Percentiles rank a stretch among this genome's conserved stretches.
Evolutionary conservation across 2,113 vertebrate species (phyloP).

Genomic region (Ranitomeya variabilis): DNA sequence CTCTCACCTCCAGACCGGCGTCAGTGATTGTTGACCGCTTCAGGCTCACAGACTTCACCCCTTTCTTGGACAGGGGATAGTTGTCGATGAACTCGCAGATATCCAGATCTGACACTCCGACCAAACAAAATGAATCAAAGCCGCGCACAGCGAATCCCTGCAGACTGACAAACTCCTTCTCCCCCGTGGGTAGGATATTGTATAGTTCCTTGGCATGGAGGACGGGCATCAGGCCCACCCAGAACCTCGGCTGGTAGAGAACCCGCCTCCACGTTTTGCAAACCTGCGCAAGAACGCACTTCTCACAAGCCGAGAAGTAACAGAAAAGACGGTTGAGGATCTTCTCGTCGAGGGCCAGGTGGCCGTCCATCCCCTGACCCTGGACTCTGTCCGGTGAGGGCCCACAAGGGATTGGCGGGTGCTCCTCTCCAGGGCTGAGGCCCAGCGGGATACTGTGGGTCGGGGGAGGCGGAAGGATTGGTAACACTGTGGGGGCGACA

Average conservation of each 20-base stretch:
- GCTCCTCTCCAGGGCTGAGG: constrained; percentile 73
- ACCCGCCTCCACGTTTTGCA: constrained; percentile 95
- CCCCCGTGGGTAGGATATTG: constrained; percentile 82
- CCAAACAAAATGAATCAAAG: constrained; percentile 94
- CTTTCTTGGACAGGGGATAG: constrained; percentile 97
- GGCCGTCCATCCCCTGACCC: constrained; percentile 78
- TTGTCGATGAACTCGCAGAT: constrained; percentile 99
- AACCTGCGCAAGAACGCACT: constrained; percentile 93
- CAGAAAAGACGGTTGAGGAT: constrained; percentile 94
- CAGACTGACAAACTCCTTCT: constrained; percentile 97
- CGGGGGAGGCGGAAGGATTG: constrained; percentile 79
- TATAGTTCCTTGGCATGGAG: constrained; percentile 98
- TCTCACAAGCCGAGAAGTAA: constrained; percentile 96
- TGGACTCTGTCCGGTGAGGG: constrained; percentile 72
- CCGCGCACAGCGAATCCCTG: constrained; percentile 93
- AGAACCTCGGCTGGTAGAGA: constrained; percentile 98
- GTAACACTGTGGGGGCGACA: constrained; percentile 65
- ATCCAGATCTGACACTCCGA: constrained; percentile 97
- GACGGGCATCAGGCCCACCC: constrained; percentile 92
- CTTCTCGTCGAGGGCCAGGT: constrained; percentile 92
- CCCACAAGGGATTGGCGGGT: constrained; percentile 71
- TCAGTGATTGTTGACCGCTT: constrained; percentile 98
- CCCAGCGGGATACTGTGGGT: constrained; percentile 69
- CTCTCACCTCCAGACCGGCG: constrained; percentile 90
- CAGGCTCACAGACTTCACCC: constrained; percentile 95